Base-by-base conservation (phyloP, 2,888 invertebrate genomes). In the Drosophila diplacantha region DNA sequence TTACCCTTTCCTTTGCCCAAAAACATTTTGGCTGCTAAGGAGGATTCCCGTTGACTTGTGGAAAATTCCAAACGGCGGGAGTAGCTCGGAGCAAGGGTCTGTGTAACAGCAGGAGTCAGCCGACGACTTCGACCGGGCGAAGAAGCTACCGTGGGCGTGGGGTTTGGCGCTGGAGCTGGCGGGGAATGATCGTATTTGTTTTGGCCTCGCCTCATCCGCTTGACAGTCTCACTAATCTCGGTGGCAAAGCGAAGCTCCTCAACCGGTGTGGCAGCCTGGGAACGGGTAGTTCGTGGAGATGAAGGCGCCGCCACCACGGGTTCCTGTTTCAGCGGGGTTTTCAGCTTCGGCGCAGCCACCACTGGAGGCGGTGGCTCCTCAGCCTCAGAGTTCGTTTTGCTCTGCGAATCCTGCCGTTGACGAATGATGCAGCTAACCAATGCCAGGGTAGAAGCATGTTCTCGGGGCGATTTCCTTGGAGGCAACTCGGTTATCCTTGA, bases 391-490 rank as follows among this genome's bases (percentile, higher is more conserved):
- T 85, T 86, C 2, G 85, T 76, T 62, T 86, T 86, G 46, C 85
- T 86, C 20, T 81, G 75, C 6, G 85, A 86, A 71, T 87, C 85
- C 57, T 87, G 85, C 0, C 87, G 79, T 68, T 87, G 87, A 18
- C 92, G 90, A 9, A 92, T 88, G 22, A 93, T 87, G 54, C 92
- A 92, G 38, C 93, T 93, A 4, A 96, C 91, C 59, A 96, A 94
- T 0, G 96, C 96, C 62, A 95, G 87, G 0, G 96, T 96, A 0
- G 95, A 95, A 0, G 96, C 96, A 85, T 96, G 96, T 85, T 96
- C 96, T 22, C 96, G 90, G 0, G 96, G 96, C 0, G 95, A 95
- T 84, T 96, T 96, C 38, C 96, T 89, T 0, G 95, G 94, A 51
- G 87, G 86, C 63, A 88, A 71, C 50, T 88, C 88, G 20, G 47